Evolutionary conservation across 2,797 vertebrate genomes (phyloP).

Genomic region (Eulemur mongoz): DNA sequence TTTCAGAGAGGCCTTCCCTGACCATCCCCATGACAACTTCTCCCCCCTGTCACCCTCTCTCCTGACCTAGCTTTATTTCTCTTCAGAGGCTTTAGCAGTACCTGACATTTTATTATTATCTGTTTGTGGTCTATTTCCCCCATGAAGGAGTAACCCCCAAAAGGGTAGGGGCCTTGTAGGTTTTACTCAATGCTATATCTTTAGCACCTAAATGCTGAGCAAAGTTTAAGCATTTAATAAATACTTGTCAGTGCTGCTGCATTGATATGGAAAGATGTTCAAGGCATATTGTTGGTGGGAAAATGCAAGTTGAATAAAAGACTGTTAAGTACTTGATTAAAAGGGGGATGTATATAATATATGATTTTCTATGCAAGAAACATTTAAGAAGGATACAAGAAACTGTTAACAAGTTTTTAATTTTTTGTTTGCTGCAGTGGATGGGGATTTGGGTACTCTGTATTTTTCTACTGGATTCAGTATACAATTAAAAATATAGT

Average conservation of each 20-base stretch:
- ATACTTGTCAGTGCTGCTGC: not conserved
- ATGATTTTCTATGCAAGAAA: not conserved
- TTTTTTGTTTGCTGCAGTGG: not conserved
- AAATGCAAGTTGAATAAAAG: not conserved
- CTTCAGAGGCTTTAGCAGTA: not conserved
- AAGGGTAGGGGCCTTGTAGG: not conserved
- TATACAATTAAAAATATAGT: not conserved
- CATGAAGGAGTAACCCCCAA: not conserved
- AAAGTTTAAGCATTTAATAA: not conserved
- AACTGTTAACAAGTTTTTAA: not conserved
- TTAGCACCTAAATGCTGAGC: not conserved
- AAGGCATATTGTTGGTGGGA: not conserved
- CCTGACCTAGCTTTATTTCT: not conserved
- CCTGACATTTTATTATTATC: not conserved
- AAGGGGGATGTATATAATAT: not conserved
- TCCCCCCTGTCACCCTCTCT: not conserved
- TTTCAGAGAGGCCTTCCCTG: not conserved
- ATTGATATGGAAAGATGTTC: not conserved
- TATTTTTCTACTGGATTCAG: not conserved
- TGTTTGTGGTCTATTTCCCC: not conserved
- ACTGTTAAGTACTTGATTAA: not conserved
- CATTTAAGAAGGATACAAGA: not conserved
- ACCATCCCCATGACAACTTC: not conserved
- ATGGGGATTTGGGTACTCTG: not conserved
- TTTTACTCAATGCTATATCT: not conserved